Evolutionary conservation across 1,140 invertebrate genomes (phyloP).

Genomic region (Stegodyphus dumicola): DNA sequence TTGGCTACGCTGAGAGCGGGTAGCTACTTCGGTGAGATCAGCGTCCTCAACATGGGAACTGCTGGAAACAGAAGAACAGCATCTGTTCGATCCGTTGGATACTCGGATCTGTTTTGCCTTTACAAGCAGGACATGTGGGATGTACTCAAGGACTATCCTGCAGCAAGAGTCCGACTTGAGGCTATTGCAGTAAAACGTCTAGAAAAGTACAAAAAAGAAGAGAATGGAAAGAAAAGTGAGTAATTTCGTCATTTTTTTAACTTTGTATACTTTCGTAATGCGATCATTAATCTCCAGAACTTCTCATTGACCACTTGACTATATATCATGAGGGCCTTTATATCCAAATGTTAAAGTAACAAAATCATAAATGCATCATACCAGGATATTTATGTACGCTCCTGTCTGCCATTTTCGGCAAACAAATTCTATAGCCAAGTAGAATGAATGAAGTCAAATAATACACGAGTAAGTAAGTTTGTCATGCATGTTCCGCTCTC

Average conservation of each 20-base stretch:
- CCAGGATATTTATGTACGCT: too few species aligned
- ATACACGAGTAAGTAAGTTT: too few species aligned
- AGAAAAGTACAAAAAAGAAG: conserved; percentile 94
- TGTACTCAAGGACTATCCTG: conserved; percentile 97
- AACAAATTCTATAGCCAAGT: too few species aligned
- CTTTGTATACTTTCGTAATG: too few species aligned
- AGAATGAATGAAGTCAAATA: too few species aligned
- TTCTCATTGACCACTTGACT: too few species aligned
- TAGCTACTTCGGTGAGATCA: conserved; percentile 99
- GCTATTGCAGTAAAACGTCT: conserved; percentile 96
- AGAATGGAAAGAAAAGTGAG: conserved; percentile 79
- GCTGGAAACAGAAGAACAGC: conserved; percentile 97
- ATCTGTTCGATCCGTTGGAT: conserved; percentile 95
- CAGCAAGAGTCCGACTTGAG: conserved; percentile 94
- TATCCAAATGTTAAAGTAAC: too few species aligned
- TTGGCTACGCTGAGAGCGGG: conserved; percentile 95
- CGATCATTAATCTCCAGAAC: too few species aligned
- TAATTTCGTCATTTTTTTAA: neutral
- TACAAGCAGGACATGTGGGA: conserved; percentile 99
- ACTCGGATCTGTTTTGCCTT: conserved; percentile 97
- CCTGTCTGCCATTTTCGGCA: too few species aligned
- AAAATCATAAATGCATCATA: too few species aligned
- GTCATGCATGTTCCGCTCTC: too few species aligned
- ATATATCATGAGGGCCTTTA: too few species aligned
- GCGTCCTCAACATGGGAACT: conserved; percentile 99